Conservation (phyloP, 2,888 invertebrate species). For the Lymantria dispar region DNA sequence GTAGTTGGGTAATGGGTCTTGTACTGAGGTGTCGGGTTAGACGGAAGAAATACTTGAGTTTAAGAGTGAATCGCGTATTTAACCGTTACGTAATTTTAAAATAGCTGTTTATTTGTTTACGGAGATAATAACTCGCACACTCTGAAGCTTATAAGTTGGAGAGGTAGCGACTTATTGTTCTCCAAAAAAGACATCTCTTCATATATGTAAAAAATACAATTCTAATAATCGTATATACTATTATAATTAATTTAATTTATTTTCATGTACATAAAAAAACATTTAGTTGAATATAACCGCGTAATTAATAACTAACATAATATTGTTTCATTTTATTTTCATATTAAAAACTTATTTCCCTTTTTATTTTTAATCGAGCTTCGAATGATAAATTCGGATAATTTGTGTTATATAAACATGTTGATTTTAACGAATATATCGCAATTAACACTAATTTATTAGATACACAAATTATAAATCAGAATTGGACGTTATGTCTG, state of each 20-base stretch:
- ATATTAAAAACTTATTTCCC: slow-evolving; percentile 17
- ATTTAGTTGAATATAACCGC: slow-evolving; percentile 64
- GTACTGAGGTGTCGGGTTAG: slow-evolving; percentile 56
- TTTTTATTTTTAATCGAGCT: slow-evolving; percentile 31
- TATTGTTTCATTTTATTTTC: slow-evolving; percentile 53
- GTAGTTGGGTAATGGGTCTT: slow-evolving; percentile 48
- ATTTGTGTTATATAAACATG: slow-evolving; percentile 27
- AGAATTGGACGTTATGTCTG: slow-evolving; percentile 10
- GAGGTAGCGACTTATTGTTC: slow-evolving; percentile 76
- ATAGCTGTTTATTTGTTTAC: slow-evolving; percentile 37
- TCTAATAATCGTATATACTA: slow-evolving; percentile 27
- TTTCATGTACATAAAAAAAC: slow-evolving; percentile 56
- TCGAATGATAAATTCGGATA: slow-evolving; percentile 28
- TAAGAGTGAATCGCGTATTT: slow-evolving; percentile 40
- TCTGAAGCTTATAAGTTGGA: slow-evolving; percentile 44
- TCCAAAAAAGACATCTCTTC: slow-evolving; percentile 31
- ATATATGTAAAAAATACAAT: slow-evolving; percentile 27
- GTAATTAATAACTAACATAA: slow-evolving; percentile 50
- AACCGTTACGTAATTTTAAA: slow-evolving; percentile 30
- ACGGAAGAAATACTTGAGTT: slow-evolving; percentile 50
- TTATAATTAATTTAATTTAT: slow-evolving; percentile 37
- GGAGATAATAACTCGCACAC: slow-evolving; percentile 75
- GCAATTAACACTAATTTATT: slow-evolving; percentile 26
- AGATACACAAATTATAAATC: slow-evolving; percentile 20
- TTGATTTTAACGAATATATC: slow-evolving; percentile 23